A percentile compares a stretch with the other conserved stretches of the same genome.
These are phyloP conservation scores for Acinonyx jubatus DNA, from an alignment of 2,113 vertebrate species.

Conservation along the genomic window DNA sequence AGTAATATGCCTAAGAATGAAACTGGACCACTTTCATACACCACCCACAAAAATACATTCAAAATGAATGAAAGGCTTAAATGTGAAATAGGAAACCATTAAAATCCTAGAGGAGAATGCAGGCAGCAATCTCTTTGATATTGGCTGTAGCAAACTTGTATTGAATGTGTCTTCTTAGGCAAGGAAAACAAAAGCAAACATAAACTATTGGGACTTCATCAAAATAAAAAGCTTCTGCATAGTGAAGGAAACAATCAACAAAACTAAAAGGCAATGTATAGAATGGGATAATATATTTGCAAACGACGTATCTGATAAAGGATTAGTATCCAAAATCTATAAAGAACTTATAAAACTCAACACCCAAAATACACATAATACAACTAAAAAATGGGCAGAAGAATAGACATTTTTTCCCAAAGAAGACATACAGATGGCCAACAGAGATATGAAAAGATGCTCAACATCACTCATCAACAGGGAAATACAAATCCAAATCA, in stretches of 20 bases:
- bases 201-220: not conserved
- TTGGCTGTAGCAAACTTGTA: not conserved
- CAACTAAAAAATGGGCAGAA: not conserved
- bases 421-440: not conserved
- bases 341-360: not conserved
- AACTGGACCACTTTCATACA: not conserved
- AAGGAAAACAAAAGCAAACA: not conserved
- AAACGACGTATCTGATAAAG: not conserved
- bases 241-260: not conserved
- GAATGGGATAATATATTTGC: not conserved
- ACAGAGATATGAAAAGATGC: not conserved
- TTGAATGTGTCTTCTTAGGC: not conserved
- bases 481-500: not conserved
- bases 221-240: not conserved
- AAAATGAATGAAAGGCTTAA: not conserved
- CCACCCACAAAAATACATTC: not conserved
- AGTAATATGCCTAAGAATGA: not conserved
- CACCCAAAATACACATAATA: not conserved
- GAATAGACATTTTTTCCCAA: not conserved
- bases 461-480: not conserved
- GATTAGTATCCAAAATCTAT: not conserved
- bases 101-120: not conserved
- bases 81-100: not conserved
- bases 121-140: not conserved
- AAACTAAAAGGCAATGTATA: not conserved